Base-by-base conservation (phyloP, 2,888 invertebrate species). In the Tipula confusa region DNA sequence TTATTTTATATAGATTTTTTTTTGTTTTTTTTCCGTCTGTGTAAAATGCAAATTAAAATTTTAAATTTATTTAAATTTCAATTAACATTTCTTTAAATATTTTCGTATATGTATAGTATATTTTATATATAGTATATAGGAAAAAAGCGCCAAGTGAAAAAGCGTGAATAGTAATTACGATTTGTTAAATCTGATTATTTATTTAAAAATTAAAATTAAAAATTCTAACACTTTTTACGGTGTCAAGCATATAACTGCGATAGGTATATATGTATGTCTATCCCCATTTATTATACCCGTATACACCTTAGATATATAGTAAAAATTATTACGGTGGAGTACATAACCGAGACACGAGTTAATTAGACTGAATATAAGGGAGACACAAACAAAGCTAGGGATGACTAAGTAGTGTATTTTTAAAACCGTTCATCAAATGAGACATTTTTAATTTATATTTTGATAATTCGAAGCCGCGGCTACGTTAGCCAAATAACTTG, bases 121-220 rank as follows among this genome's bases (percentile, higher is more conserved):
- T n/a, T n/a, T n/a, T n/a, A n/a, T n/a, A n/a, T n/a, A n/a, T n/a
- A n/a, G n/a, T n/a, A 64, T 3, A 13, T 5, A 31, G 7, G 7
- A 31, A 7, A 31, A 38, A 24, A 43, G 24, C 24, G 18, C 24
- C 9, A 64, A 24, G 9, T 24, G 9, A 64, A 64, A 64, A 64
- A 64, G 64, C 24, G 64, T 64, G 18, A 64, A 64, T 64, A 64
- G 64, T 64, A 64, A 64, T 64, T 64, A 64, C 64, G 64, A 64
- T 64, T 64, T 64, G 64, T 64, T 64, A 64, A 64, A 64, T 64
- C 64, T 64, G 64, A 64, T 64, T 64, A 64, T 64, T 64, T 64
- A 64, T 24, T 64, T 64, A 24, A 24, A 64, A 64, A 64, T 9
- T 9, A 64, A 13, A 64, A 38, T 38, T 64, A 24, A 18, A 64